Base-by-base conservation (phyloP, 2,113 vertebrate species). In the Eulemur macaco region DNA sequence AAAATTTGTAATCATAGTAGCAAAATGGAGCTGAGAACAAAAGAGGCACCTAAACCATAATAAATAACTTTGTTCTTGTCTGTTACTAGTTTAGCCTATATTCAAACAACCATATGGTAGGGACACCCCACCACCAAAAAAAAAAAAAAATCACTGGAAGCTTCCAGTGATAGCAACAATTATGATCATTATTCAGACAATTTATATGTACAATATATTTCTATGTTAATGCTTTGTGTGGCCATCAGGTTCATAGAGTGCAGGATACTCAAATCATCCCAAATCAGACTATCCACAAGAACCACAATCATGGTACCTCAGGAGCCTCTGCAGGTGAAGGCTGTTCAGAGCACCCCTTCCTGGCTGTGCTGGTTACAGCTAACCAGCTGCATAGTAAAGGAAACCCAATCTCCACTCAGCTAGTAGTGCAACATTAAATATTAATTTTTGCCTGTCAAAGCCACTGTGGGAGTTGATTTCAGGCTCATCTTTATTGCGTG, bases 381-480 rank as follows among this genome's bases (percentile, higher is more conserved):
- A 83, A 91, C 77, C 73, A 92, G 58, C 56, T 78, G 45, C 64
- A 89, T n/a, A 47, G 25, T 63, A 60, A 89, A 29, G 17, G 39
- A 96, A 58, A 91, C 69, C 64, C 78, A 66, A 54, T 95, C 74
- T 71, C 86, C 93, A 92, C 83, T 89, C 77, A 54, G 66, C 85
- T 68, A 88, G 91, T 66, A 96, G 91, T 86, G 21, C 50, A 90
- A 20, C 37, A 84, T 97, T 96, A 98, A 97, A 96, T 92, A 97
- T 97, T 95, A 88, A 95, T 91, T 97, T 98, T 97, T 91, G 80
- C 21, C 92, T 92, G 92, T 95, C 74, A 97, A 73, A 97, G 23
- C 86, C 85, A 90, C 89, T 50, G 45, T 85, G 89, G 31, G 89
- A 96, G 63, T 97, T 97, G 94, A 97, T 95, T 98, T 97, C 89